These are phyloP conservation scores for Lucifuga dentata DNA, from an alignment of 2,113 vertebrate species.

Conservation along the genomic window DNA sequence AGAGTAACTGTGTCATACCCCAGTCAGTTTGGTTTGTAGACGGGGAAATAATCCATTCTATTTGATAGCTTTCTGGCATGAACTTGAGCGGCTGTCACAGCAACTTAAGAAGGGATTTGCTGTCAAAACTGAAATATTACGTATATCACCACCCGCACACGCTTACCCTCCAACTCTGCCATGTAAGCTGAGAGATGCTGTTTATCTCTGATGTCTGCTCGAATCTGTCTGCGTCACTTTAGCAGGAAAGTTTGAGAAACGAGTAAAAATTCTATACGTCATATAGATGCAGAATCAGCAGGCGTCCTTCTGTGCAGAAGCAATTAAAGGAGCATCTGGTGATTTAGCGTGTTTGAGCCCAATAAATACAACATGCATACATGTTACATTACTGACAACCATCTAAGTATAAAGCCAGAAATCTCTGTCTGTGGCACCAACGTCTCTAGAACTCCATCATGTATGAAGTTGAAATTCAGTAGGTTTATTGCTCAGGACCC, in stretches of 20 bases:
- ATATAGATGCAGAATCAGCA: background rate
- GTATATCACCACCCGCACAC: conserved; percentile 59
- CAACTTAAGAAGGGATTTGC: conserved; percentile 72
- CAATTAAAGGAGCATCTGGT: too few relatives aligned
- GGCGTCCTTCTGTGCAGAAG: background rate
- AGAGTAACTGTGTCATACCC: conserved; percentile 64
- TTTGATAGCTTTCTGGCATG: conserved; percentile 69
- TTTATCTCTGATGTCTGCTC: conserved; percentile 41
- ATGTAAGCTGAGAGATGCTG: conserved; percentile 38
- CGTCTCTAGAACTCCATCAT: too few relatives aligned
- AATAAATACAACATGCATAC: too few relatives aligned
- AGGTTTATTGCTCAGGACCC: too few relatives aligned
- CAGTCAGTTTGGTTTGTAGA: conserved; percentile 60
- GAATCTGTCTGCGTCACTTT: conserved; percentile 34
- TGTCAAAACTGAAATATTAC: conserved; percentile 71
- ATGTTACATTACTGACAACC: too few relatives aligned
- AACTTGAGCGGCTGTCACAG: conserved; percentile 67
- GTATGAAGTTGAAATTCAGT: too few relatives aligned
- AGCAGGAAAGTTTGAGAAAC: conserved; percentile 47
- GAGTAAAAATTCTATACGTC: too few relatives aligned
- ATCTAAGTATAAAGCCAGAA: too few relatives aligned
- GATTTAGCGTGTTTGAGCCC: too few relatives aligned
- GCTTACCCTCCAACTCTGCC: conserved; percentile 25
- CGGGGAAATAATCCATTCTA: conserved; percentile 64
- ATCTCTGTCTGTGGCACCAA: too few relatives aligned